Percentiles rank a stretch among this genome's conserved stretches.
These are phyloP conservation scores for Chinchilla lanigera DNA, from an alignment of 2,113 vertebrate species.

Conservation along the genomic window DNA sequence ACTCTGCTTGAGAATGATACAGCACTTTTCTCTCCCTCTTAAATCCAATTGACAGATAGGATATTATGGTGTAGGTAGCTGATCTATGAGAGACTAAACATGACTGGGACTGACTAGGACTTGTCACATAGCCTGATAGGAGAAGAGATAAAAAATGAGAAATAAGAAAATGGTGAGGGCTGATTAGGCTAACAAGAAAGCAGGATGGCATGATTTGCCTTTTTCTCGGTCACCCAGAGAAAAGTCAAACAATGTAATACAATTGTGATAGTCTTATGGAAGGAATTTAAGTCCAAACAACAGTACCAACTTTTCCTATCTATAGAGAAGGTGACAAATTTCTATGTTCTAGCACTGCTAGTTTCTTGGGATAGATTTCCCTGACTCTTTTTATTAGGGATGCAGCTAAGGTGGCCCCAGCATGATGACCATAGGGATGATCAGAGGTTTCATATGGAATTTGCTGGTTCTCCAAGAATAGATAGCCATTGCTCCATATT, in stretches of 20 bases:
- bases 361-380: not conserved
- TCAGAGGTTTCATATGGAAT: not conserved
- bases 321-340: not conserved
- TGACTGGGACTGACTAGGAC: too few species aligned
- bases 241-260: not conserved
- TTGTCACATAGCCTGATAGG: not conserved
- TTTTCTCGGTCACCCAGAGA: not conserved
- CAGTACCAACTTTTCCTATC: not conserved
- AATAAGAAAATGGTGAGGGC: not conserved
- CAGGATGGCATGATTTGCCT: not conserved
- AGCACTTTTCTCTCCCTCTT: not conserved
- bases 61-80: not conserved
- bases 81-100: not conserved
- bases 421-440: too few species aligned
- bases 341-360: not conserved
- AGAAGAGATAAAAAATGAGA: not conserved
- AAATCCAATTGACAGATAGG: not conserved
- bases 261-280: too few species aligned
- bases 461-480: not conserved
- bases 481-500: not conserved
- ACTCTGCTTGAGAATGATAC: not conserved
- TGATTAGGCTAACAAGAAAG: not conserved
- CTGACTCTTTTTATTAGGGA: not conserved
- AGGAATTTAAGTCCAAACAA: not conserved
- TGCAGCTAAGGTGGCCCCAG: not conserved